These are phyloP conservation scores for Didymodactylos carnosus DNA, from an alignment of 2,888 invertebrate genomes.

Conservation along the genomic window DNA sequence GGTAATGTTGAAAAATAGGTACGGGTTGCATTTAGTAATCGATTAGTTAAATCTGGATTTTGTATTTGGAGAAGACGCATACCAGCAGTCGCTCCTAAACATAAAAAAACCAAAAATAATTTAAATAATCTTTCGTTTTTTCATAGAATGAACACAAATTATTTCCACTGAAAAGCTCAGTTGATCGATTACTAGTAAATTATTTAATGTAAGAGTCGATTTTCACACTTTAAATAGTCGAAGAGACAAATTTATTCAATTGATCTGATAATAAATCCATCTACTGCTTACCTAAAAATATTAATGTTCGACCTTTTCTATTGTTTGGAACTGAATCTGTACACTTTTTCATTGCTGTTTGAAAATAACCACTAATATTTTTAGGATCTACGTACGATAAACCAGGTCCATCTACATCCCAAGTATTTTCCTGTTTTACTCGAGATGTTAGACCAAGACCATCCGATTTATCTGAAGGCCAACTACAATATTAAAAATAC, in stretches of 20 bases:
- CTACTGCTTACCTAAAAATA: not conserved
- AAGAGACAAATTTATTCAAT: not conserved
- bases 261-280: not conserved
- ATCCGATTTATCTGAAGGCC: not conserved
- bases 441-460: not conserved
- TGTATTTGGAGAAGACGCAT: not conserved
- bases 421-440: not conserved
- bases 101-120: no score
- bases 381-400: not conserved
- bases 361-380: not conserved
- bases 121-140: no score
- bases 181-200: no score
- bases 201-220: no score
- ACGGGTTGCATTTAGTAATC: not conserved
- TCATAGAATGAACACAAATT: no score
- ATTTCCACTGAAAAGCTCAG: no score
- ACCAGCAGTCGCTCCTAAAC: not conserved
- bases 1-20: not conserved
- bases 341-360: not conserved
- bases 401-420: not conserved
- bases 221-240: no score
- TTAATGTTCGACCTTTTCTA: not conserved
- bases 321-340: not conserved
- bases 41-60: not conserved
- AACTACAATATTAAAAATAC: not conserved